Percentiles rank a stretch among this genome's conserved stretches.
These are phyloP conservation scores for Drosophila atroscutellata DNA, from an alignment of 2,888 invertebrate genomes.

Conservation along the genomic window DNA sequence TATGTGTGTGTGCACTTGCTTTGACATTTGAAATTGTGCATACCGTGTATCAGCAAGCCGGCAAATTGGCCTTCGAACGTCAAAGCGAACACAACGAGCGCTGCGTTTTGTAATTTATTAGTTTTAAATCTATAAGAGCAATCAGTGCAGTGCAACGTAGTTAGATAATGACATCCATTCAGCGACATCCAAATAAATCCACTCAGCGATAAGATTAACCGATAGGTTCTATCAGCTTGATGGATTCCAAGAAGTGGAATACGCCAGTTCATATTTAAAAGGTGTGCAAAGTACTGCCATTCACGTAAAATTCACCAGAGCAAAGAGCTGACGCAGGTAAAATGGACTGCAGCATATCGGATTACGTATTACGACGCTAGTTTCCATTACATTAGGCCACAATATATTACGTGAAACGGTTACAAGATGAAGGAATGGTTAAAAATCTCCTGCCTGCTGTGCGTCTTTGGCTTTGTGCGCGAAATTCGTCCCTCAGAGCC, in stretches of 20 bases:
- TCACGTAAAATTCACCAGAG: constrained; percentile 4
- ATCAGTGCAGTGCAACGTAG: constrained; percentile 49
- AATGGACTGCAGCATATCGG: background rate
- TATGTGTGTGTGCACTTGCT: constrained; percentile 3
- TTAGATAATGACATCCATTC: constrained; percentile 50
- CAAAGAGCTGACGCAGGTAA: constrained; percentile 13
- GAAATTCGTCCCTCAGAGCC: constrained; percentile 95
- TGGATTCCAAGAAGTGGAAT: constrained; percentile 39
- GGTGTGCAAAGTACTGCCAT: constrained; percentile 24
- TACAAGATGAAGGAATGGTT: constrained; percentile 87
- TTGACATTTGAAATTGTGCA: constrained; percentile 42
- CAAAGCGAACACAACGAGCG: constrained; percentile 34
- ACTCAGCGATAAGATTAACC: constrained; percentile 57
- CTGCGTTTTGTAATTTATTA: constrained; percentile 38
- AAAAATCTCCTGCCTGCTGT: constrained; percentile 89
- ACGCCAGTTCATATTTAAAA: constrained; percentile 21
- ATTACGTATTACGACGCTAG: constrained; percentile 2
- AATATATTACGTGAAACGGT: constrained; percentile 30
- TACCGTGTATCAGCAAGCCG: constrained; percentile 39
- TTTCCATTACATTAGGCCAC: background rate
- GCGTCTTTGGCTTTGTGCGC: constrained; percentile 92
- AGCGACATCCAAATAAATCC: constrained; percentile 32
- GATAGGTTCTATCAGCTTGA: constrained; percentile 2
- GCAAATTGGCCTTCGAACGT: constrained; percentile 49
- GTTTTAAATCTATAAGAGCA: constrained; percentile 53